Percentiles rank a stretch among this genome's conserved stretches.
phyloP scores from a whole-genome alignment of 2,888 invertebrate species.

The Dicroscelio sp. region DNA sequence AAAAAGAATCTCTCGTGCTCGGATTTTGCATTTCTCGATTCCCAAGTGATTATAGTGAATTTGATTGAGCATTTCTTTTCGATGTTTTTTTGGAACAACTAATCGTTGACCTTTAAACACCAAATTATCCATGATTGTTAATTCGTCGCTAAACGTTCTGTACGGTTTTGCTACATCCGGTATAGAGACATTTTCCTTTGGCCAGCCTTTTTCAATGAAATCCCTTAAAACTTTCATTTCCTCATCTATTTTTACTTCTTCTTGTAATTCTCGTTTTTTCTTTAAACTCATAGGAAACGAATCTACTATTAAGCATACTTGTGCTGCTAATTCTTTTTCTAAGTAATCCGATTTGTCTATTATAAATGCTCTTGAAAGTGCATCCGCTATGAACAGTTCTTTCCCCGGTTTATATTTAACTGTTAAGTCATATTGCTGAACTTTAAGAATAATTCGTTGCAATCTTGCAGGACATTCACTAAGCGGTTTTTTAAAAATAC shows the following conservation, averaged over 20 bases:
- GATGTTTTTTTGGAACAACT: conserved; percentile 79
- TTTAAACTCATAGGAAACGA: conserved; percentile 47
- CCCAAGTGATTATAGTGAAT: conserved; percentile 86
- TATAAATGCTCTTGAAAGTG: conserved; percentile 84
- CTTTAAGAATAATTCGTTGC: conserved; percentile 60
- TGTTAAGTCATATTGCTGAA: conserved; percentile 66
- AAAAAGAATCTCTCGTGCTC: conserved; percentile 82
- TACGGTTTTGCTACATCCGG: conserved; percentile 65
- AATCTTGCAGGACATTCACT: conserved; percentile 35
- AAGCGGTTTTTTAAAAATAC: conserved; percentile 84
- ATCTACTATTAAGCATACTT: conserved; percentile 45
- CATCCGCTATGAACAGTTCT: conserved; percentile 86
- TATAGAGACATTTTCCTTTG: conserved; percentile 70
- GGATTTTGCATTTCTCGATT: conserved; percentile 81
- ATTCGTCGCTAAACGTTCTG: conserved; percentile 7
- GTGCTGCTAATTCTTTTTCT: conserved; percentile 57
- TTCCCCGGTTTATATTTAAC: conserved; percentile 85
- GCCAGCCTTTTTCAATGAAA: conserved; percentile 81
- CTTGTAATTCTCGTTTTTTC: conserved; percentile 53
- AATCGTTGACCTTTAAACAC: conserved; percentile 76
- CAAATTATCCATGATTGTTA: conserved; percentile 1
- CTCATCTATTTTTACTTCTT: conserved; percentile 17
- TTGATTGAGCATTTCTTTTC: conserved; percentile 80
- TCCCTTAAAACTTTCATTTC: conserved; percentile 36
- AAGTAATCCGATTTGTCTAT: conserved; percentile 1